These are phyloP conservation scores for Trissonchulus latispiculum DNA, from an alignment of 2,888 invertebrate genomes.

Conservation along the genomic window DNA sequence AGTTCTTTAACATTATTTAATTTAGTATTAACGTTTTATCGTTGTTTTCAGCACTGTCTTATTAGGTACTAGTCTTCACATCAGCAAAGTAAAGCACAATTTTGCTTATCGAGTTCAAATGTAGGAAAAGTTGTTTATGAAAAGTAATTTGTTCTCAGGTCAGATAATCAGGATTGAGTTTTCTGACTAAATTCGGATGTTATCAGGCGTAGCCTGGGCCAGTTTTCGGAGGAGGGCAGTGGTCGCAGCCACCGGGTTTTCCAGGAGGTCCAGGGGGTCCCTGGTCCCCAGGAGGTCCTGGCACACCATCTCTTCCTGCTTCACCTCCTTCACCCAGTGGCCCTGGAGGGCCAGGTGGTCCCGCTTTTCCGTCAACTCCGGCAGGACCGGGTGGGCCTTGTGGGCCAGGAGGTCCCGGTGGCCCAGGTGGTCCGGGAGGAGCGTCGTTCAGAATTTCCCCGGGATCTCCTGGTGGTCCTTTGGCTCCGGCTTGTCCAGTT, in stretches of 20 bases:
- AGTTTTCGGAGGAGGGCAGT: slow-evolving; percentile 15
- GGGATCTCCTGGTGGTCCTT: slow-evolving; percentile 12
- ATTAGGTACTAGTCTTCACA: too few relatives aligned
- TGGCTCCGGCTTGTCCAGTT: slow-evolving; percentile 14
- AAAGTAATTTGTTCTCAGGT: too few relatives aligned
- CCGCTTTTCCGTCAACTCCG: slow-evolving; percentile 21
- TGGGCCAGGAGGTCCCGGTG: slow-evolving; percentile 19
- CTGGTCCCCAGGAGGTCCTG: slow-evolving; percentile 28
- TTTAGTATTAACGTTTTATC: too few relatives aligned
- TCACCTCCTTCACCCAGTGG: slow-evolving; percentile 17
- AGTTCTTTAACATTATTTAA: too few relatives aligned
- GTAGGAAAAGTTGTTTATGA: too few relatives aligned
- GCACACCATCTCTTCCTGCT: slow-evolving; percentile 28
- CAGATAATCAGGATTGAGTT: too few relatives aligned
- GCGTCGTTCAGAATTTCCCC: slow-evolving; percentile 15
- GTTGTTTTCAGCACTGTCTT: too few relatives aligned
- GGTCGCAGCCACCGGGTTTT: slow-evolving; percentile 15
- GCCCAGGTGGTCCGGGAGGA: slow-evolving; percentile 17
- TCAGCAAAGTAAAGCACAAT: too few relatives aligned
- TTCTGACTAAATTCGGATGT: too few relatives aligned
- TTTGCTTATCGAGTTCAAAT: too few relatives aligned
- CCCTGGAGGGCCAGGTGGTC: slow-evolving; percentile 18
- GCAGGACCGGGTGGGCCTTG: slow-evolving; percentile 19
- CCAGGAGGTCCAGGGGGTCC: slow-evolving; percentile 28
- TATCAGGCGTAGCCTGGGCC: slow-evolving; percentile 14